A percentile compares a stretch with the other conserved stretches of the same genome.
These are phyloP conservation scores for Oryzias sinensis DNA, from an alignment of 2,797 vertebrate genomes.

Conservation along the genomic window DNA sequence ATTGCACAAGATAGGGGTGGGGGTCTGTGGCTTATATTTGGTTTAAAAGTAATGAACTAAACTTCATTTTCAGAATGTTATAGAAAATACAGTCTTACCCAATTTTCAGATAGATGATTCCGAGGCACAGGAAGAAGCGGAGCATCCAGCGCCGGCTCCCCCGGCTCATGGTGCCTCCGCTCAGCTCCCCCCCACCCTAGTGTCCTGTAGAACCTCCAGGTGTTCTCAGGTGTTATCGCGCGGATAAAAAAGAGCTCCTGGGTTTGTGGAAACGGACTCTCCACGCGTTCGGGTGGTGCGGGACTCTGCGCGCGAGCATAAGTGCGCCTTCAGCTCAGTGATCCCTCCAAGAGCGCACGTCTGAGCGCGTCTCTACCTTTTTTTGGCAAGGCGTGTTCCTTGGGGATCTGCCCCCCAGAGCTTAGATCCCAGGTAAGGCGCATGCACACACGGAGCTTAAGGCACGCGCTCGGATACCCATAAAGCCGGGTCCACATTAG, in stretches of 20 bases:
- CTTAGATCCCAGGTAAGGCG: constrained; percentile 27
- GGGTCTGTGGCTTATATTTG: too few species aligned
- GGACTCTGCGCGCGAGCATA: constrained; percentile 45
- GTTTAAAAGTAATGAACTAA: too few species aligned
- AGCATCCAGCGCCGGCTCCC: constrained; percentile 90
- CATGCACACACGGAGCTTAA: too few species aligned
- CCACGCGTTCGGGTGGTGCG: constrained; percentile 63
- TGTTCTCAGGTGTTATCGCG: constrained; percentile 42
- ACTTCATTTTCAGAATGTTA: too few species aligned
- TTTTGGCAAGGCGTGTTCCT: constrained; percentile 75
- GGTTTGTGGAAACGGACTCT: constrained; percentile 60
- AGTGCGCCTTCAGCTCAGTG: constrained; percentile 38
- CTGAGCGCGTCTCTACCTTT: constrained; percentile 40
- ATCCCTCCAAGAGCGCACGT: constrained; percentile 21
- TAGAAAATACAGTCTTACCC: constrained; percentile 76
- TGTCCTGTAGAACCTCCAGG: constrained; percentile 57
- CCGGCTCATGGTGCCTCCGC: constrained; percentile 85
- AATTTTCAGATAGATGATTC: constrained; percentile 86
- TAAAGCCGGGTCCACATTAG: too few species aligned
- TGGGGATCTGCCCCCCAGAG: constrained; percentile 46
- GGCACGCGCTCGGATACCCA: too few species aligned
- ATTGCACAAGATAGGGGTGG: too few species aligned
- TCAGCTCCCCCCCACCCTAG: constrained; percentile 26
- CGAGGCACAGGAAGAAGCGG: constrained; percentile 86
- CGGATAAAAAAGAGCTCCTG: constrained; percentile 29